phyloP scores from a whole-genome alignment of 1,140 invertebrate species.

The Acarapis woodi region DNA sequence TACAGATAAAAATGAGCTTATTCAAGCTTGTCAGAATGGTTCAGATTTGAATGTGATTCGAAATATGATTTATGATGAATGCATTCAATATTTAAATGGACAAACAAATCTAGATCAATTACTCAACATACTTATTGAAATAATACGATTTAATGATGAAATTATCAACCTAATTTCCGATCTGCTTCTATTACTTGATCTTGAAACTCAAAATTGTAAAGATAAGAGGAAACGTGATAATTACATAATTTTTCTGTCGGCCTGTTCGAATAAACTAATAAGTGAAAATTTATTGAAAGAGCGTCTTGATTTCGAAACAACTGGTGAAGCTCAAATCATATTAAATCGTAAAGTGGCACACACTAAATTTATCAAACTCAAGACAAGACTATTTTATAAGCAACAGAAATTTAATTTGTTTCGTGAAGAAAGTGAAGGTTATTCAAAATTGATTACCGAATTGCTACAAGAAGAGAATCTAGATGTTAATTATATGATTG shows the following conservation, averaged over 20 bases:
- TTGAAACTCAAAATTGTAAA: constrained; percentile 29
- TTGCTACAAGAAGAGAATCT: constrained; percentile 50
- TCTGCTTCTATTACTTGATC: constrained; percentile 30
- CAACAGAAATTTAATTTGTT: constrained; percentile 96
- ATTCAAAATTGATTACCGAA: constrained; percentile 87
- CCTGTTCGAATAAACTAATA: constrained; percentile 28
- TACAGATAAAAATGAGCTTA: background rate
- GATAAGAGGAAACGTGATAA: constrained; percentile 25
- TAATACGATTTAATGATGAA: no score
- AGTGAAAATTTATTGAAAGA: constrained; percentile 64
- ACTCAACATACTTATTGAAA: constrained; percentile 1
- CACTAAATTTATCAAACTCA: constrained; percentile 88
- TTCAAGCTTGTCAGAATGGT: background rate
- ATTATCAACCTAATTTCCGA: no score
- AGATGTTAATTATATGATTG: constrained; percentile 30
- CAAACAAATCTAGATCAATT: background rate
- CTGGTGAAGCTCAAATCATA: constrained; percentile 69
- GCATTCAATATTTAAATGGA: no score
- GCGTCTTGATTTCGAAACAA: constrained; percentile 63
- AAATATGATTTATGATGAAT: no score
- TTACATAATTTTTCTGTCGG: constrained; percentile 43
- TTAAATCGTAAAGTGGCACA: constrained; percentile 61
- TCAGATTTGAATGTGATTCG: no score
- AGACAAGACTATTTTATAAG: constrained; percentile 69
- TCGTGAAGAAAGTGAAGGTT: constrained; percentile 94